Evolutionary conservation across 2,888 invertebrate species (phyloP), one percentile per base, ranked within the genome.

Genomic region (Dicyrtomina minuta): DNA sequence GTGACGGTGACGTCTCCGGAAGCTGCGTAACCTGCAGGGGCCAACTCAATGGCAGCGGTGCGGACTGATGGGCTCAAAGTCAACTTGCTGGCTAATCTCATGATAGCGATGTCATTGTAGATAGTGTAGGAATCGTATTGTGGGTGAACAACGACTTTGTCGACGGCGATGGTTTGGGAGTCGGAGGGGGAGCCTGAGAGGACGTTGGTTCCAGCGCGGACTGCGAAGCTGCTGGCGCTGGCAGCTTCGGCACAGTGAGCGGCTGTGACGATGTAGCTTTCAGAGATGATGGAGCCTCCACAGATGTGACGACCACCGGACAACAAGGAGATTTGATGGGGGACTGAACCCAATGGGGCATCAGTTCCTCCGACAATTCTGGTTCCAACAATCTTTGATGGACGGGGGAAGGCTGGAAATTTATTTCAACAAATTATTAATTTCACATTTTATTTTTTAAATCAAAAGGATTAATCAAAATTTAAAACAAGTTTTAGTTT

Each of bases 301-400:
- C 69, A 69, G 62, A 64, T 53, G 39, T 69, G 69, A 41, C 61
- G 8, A 39, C 26, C 41, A 27, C 15, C n/a, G 24, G 33, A 56
- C 20, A 51, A n/a, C 12, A 69, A 17, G 27, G 64, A 56, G 51
- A 69, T 58, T 44, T 69, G 69, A 27, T 69, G 58, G 13, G 69
- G 69, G 22, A 56, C 49, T 24, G 27, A 10, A 33, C 58, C 58
- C 1, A 24, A 8, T 4, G 33, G 8, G 8, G 64, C 64, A 15
- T 26, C 41, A 1, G 43, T 20, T 4, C 69, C 69, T 26, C 69
- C 69, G 15, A 69, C 64, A 56, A 69, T 69, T 41, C 64, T 33
- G 6, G 15, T 17, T 41, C 41, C 41, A 6, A 24, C 17, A 17
- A 41, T 4, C 24, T 53, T 66, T n/a, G 41, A n/a, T 10, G 27